A percentile compares a stretch with the other conserved stretches of the same genome.
Conservation (phyloP, 2,797 vertebrate species). For the Menidia menidia region DNA sequence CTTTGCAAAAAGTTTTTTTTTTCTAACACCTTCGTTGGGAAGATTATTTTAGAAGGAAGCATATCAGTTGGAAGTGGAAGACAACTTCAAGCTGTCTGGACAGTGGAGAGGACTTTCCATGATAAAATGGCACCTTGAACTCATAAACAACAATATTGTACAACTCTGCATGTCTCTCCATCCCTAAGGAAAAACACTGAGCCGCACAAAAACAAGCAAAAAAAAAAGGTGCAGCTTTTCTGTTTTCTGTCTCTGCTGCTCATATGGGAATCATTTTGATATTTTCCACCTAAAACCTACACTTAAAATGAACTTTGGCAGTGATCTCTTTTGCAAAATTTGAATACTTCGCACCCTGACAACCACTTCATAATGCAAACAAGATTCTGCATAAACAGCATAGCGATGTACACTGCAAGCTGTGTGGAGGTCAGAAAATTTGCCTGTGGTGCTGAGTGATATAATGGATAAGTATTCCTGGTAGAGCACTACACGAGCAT, state of each 20-base stretch:
- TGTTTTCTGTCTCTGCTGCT: slow-evolving; percentile 29
- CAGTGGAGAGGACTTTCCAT: slow-evolving; percentile 55
- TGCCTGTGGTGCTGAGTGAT: slow-evolving; percentile 79
- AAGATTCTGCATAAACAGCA: slow-evolving; percentile 77
- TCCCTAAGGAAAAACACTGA: slow-evolving; percentile 29
- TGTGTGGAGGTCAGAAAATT: slow-evolving; percentile 75
- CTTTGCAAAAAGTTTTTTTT: slow-evolving; percentile 44
- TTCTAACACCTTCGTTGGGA: slow-evolving; percentile 75
- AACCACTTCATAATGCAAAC: slow-evolving; percentile 72
- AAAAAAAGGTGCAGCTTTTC: slow-evolving; percentile 39
- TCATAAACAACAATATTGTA: slow-evolving; percentile 41
- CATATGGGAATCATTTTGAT: slow-evolving; percentile 44
- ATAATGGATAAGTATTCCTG: slow-evolving; percentile 83
- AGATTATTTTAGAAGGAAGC: slow-evolving; percentile 66
- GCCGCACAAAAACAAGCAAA: not conserved
- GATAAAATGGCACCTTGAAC: slow-evolving; percentile 55
- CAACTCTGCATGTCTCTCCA: slow-evolving; percentile 39
- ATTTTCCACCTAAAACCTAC: slow-evolving; percentile 12
- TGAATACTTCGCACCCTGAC: slow-evolving; percentile 63
- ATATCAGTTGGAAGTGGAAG: slow-evolving; percentile 49
- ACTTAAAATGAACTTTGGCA: slow-evolving; percentile 33
- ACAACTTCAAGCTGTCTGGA: slow-evolving; percentile 61
- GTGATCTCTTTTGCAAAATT: slow-evolving; percentile 65
- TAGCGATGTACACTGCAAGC: slow-evolving; percentile 62
- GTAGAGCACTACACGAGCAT: slow-evolving; percentile 79